Conservation (phyloP, 2,113 vertebrate genomes). For the Tragelaphus scriptus region DNA sequence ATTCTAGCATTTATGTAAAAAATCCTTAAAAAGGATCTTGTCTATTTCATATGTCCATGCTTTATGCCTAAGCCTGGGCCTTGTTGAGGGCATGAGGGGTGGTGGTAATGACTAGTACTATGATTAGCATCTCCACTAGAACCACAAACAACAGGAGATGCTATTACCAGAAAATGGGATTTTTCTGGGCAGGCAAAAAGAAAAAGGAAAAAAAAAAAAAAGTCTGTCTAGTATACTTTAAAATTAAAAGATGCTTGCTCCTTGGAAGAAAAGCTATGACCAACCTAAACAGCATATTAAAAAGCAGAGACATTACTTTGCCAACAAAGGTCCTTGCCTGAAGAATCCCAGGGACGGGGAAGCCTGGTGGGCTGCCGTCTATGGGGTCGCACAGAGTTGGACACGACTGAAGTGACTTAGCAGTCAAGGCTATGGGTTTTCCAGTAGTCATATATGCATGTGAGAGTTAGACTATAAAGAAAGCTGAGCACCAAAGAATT, state of each 20-base stretch:
- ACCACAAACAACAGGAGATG: neutral
- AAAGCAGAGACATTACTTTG: neutral
- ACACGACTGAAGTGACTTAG: too few relatives aligned
- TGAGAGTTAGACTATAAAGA: neutral
- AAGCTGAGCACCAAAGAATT: neutral
- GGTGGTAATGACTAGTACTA: too few relatives aligned
- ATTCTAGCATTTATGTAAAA: neutral
- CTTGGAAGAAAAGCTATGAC: neutral
- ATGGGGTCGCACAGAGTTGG: too few relatives aligned
- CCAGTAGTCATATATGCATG: neutral
- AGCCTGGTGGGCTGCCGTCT: too few relatives aligned
- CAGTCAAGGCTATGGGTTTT: neutral
- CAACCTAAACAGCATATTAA: neutral
- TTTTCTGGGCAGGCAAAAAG: slow-evolving; percentile 17
- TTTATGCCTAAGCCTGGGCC: neutral
- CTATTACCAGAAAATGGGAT: neutral
- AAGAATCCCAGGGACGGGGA: too few relatives aligned
- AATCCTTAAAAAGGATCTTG: neutral
- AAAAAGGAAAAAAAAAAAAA: neutral
- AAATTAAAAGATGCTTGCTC: neutral
- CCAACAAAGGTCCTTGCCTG: neutral
- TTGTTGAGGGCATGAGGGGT: neutral
- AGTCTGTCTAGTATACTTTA: neutral
- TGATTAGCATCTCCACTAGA: neutral
- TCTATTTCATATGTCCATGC: neutral